phyloP scores from a whole-genome alignment of 37 sponge, comb jelly and placozoan species.

The Ianthella basta region DNA sequence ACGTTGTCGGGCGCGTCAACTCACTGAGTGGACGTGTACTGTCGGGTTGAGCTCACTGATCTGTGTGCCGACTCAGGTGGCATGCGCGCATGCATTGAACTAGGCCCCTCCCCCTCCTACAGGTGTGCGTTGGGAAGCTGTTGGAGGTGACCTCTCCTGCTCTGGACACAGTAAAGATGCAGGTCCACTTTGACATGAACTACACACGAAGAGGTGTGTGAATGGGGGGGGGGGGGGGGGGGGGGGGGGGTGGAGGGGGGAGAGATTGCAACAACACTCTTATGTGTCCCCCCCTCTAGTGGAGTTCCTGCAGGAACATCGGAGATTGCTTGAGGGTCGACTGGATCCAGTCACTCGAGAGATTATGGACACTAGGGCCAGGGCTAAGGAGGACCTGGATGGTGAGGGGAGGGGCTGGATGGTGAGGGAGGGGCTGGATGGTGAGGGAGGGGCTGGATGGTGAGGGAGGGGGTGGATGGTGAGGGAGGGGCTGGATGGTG shows the following conservation, averaged over 20 bases:
- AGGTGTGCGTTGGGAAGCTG: slow-evolving; percentile 84
- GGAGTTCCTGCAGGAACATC: slow-evolving; percentile 94
- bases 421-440: too few species aligned
- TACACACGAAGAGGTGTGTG: slow-evolving; percentile 88
- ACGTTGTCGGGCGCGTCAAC: not conserved
- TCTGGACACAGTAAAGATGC: slow-evolving; percentile 97
- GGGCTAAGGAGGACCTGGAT: slow-evolving; percentile 95
- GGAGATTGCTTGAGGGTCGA: slow-evolving; percentile 77
- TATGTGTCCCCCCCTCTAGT: slow-evolving; percentile 25
- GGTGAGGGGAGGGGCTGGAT: slow-evolving; percentile 34
- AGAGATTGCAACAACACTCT: too few species aligned
- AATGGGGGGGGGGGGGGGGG: not conserved
- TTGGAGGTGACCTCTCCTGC: slow-evolving; percentile 78
- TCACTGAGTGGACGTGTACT: not conserved
- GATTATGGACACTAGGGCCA: slow-evolving; percentile 91
- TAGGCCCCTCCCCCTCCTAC: not conserved
- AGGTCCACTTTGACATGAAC: slow-evolving; percentile 99
- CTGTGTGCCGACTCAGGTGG: too few species aligned
- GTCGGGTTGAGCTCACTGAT: not conserved
- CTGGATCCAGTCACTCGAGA: slow-evolving; percentile 86
- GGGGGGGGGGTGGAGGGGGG: too few species aligned
- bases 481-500: slow-evolving; percentile 16
- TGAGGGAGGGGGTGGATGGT: too few species aligned
- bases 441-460: not conserved
- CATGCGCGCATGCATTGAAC: not conserved